phyloP scores from a whole-genome alignment of 2,797 vertebrate genomes.

The Esox lucius region DNA sequence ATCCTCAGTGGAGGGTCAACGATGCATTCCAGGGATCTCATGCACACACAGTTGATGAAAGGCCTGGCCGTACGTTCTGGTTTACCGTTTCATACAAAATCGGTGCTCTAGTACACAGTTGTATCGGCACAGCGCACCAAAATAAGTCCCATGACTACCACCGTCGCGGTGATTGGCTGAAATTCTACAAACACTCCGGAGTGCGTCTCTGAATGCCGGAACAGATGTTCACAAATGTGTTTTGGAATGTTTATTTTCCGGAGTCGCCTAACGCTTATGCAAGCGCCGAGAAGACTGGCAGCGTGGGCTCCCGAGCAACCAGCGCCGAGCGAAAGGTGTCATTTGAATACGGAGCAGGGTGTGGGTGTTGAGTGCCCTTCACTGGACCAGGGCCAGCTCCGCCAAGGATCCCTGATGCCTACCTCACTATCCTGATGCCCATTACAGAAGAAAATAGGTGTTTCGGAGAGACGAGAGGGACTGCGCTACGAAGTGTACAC shows the following conservation, averaged over 20 bases:
- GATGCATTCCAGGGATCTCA: too few relatives aligned
- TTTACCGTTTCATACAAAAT: too few relatives aligned
- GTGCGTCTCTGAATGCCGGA: background rate
- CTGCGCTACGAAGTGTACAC: background rate
- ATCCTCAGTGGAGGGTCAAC: too few relatives aligned
- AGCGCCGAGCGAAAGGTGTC: constrained; percentile 14
- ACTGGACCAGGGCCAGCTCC: constrained; percentile 33
- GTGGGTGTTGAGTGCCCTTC: constrained; percentile 33
- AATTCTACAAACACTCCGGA: too few relatives aligned
- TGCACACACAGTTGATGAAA: too few relatives aligned
- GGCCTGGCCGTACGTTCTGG: too few relatives aligned
- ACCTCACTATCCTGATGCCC: background rate
- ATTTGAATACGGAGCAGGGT: constrained; percentile 18
- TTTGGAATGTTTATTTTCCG: background rate
- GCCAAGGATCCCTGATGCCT: constrained; percentile 19
- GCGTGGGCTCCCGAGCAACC: constrained; percentile 18
- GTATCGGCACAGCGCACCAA: too few relatives aligned
- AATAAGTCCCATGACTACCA: too few relatives aligned
- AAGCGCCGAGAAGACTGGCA: constrained; percentile 15
- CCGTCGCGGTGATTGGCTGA: too few relatives aligned
- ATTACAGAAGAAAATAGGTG: background rate
- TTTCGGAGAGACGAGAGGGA: too few relatives aligned
- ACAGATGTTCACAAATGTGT: background rate
- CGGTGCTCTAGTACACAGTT: too few relatives aligned
- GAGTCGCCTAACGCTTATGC: constrained; percentile 19